A percentile compares a stretch with the other conserved stretches of the same genome.
These are phyloP conservation scores for Mola mola DNA, from an alignment of 2,113 vertebrate genomes.

Conservation along the genomic window DNA sequence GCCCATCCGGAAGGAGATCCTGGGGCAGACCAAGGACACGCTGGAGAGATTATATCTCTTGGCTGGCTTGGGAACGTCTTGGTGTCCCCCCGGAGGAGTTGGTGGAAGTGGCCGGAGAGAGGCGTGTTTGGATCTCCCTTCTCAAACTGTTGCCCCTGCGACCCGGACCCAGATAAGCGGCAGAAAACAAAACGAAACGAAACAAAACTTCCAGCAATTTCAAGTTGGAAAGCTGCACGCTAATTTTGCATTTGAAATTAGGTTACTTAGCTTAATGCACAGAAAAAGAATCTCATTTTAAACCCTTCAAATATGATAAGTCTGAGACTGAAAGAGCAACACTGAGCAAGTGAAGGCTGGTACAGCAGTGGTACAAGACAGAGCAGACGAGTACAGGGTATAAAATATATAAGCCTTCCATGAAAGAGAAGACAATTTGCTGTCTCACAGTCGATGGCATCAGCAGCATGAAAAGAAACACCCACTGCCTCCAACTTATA, in stretches of 20 bases:
- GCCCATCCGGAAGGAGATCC: too few relatives aligned
- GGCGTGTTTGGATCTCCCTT: too few relatives aligned
- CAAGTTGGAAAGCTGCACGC: slow-evolving; percentile 36
- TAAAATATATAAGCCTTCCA: slow-evolving; percentile 7
- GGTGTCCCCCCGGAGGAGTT: too few relatives aligned
- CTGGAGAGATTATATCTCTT: too few relatives aligned
- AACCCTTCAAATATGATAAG: slow-evolving; percentile 19
- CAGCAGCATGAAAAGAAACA: neutral
- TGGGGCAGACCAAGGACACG: too few relatives aligned
- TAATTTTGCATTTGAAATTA: slow-evolving; percentile 44
- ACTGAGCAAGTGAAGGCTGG: neutral
- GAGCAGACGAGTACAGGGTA: neutral
- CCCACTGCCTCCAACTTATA: too few relatives aligned
- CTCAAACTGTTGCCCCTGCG: too few relatives aligned
- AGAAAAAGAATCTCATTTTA: slow-evolving; percentile 28
- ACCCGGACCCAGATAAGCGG: too few relatives aligned
- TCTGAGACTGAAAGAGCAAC: neutral
- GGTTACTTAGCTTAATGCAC: slow-evolving; percentile 45
- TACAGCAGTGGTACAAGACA: neutral
- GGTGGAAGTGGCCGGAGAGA: too few relatives aligned
- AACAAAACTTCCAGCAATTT: too few relatives aligned
- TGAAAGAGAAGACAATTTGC: neutral
- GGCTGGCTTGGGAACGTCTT: too few relatives aligned
- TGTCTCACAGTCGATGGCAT: neutral
- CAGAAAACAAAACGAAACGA: too few relatives aligned